A percentile compares a stretch with the other conserved stretches of the same genome.
These are phyloP conservation scores for Clarias pachynema DNA, from an alignment of 2,797 vertebrate genomes.

Conservation along the genomic window DNA sequence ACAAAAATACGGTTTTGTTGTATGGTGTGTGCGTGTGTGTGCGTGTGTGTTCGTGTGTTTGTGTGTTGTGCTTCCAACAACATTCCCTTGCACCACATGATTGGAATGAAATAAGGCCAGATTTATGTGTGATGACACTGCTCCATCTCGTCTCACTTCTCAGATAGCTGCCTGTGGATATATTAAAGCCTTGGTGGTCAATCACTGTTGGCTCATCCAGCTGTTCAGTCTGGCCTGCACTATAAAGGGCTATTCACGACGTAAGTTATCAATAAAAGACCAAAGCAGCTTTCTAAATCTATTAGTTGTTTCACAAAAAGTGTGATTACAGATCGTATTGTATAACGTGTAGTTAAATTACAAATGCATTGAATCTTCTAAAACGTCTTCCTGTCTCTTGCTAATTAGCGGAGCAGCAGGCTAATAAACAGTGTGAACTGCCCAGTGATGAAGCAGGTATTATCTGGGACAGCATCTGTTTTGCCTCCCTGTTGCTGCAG, in stretches of 20 bases:
- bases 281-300: background rate
- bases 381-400: background rate
- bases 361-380: background rate
- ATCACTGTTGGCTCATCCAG: constrained; percentile 93
- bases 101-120: background rate
- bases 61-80: background rate
- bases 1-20: no score
- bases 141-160: background rate
- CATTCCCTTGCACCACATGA: background rate
- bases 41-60: background rate
- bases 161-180: constrained; percentile 95
- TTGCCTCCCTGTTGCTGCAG: constrained; percentile 91
- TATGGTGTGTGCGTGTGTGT: background rate
- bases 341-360: background rate
- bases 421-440: constrained; percentile 79
- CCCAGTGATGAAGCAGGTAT: constrained; percentile 94
- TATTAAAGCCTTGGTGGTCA: constrained; percentile 83
- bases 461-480: constrained; percentile 96
- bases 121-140: constrained; percentile 8
- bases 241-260: constrained; percentile 90
- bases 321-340: background rate
- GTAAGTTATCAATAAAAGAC: constrained; percentile 74
- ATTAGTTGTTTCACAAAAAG: background rate
- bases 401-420: constrained; percentile 67
- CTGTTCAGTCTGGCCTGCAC: constrained; percentile 93